Conservation (phyloP, 2,113 vertebrate genomes). For the Microtus oregoni region DNA sequence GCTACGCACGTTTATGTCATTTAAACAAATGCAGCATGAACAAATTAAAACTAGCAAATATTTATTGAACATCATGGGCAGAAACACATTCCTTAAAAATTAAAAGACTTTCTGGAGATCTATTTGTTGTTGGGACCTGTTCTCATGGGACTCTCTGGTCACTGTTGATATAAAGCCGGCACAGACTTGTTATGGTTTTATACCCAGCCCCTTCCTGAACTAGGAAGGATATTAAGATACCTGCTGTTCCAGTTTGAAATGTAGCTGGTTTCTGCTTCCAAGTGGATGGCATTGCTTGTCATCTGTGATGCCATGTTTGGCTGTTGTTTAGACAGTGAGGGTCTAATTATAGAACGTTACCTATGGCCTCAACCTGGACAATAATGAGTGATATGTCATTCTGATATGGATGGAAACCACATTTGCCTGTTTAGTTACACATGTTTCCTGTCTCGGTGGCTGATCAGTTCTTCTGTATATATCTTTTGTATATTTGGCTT, state of each 20-base stretch:
- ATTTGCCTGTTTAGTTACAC: neutral
- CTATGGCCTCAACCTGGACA: neutral
- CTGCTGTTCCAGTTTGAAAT: neutral
- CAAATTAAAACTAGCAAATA: conserved; percentile 7
- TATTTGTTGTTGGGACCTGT: accelerated
- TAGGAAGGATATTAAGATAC: neutral
- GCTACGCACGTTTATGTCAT: neutral
- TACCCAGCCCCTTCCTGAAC: neutral
- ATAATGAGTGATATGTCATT: neutral
- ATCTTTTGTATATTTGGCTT: neutral
- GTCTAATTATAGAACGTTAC: neutral
- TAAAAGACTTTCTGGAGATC: neutral
- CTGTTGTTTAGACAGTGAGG: neutral
- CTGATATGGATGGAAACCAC: neutral
- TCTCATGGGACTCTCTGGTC: neutral
- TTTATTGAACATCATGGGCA: neutral
- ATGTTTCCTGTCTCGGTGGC: neutral
- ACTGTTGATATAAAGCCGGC: neutral
- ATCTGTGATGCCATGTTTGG: neutral
- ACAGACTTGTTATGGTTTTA: neutral
- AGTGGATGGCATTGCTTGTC: neutral
- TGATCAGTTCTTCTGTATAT: accelerated
- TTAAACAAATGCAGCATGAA: neutral
- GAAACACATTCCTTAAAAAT: neutral
- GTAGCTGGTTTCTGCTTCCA: neutral